These are phyloP conservation scores for Hyperoplus lanceolatus DNA, from an alignment of 2,797 vertebrate genomes.

Conservation along the genomic window DNA sequence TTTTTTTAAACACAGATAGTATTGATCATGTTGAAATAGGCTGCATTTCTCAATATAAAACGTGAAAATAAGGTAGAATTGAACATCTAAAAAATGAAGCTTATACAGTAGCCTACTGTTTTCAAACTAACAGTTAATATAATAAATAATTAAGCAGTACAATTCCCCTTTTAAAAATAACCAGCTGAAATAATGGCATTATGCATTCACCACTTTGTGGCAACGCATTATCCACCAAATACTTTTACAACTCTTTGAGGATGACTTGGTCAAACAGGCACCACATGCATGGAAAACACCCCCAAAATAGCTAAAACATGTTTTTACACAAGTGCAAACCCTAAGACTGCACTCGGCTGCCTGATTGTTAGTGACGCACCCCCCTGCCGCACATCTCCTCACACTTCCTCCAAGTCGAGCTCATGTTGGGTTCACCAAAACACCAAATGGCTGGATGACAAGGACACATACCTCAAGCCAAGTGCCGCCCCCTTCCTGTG, in stretches of 20 bases:
- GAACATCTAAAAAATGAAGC: no score
- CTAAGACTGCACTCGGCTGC: not conserved
- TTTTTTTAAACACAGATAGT: no score
- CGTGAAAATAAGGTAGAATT: no score
- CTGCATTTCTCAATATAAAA: no score
- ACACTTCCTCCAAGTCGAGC: constrained; percentile 38
- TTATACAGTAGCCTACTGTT: no score
- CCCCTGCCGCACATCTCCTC: constrained; percentile 21
- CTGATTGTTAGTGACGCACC: constrained; percentile 47
- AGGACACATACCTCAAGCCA: constrained; percentile 42
- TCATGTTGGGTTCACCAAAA: constrained; percentile 52
- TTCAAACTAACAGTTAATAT: no score
- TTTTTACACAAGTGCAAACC: not conserved
- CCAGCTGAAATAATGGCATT: not conserved
- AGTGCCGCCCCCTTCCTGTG: constrained; percentile 1
- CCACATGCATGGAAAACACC: not conserved
- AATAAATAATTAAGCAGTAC: no score
- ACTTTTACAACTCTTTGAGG: constrained; percentile 9
- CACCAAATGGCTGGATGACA: constrained; percentile 51
- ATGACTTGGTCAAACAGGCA: constrained; percentile 25
- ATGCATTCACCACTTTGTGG: not conserved
- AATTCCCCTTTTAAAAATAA: not conserved
- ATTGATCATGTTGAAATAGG: no score
- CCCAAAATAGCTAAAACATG: not conserved
- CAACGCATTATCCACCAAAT: not conserved